phyloP scores from a whole-genome alignment of 2,888 invertebrate genomes.

The Plagodis pulveraria region DNA sequence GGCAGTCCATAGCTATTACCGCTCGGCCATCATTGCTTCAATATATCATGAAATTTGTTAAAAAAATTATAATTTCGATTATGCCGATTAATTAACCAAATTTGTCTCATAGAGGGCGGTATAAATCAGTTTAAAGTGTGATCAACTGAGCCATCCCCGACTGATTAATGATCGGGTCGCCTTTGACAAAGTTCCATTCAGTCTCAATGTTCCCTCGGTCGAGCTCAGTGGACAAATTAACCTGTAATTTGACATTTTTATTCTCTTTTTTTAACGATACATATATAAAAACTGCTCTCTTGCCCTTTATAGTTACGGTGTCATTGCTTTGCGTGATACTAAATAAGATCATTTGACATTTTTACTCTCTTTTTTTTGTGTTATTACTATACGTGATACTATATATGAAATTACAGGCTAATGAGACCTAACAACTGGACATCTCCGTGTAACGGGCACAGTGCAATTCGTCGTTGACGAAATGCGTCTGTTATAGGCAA shows the following conservation, averaged over 20 bases:
- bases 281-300: neutral
- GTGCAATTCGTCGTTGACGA: too few species aligned
- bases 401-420: too few species aligned
- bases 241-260: slow-evolving; percentile 1
- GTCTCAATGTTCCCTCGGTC: slow-evolving; percentile 52
- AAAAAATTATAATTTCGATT: neutral
- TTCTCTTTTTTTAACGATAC: too few species aligned
- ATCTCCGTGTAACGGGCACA: too few species aligned
- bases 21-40: too few species aligned
- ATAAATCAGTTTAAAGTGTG: slow-evolving; percentile 34
- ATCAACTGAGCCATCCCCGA: slow-evolving; percentile 43
- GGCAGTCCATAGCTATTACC: too few species aligned
- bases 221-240: slow-evolving; percentile 18
- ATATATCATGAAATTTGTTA: neutral
- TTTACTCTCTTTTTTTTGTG: too few species aligned
- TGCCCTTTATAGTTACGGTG: neutral
- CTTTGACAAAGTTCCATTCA: slow-evolving; percentile 39
- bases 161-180: slow-evolving; percentile 53
- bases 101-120: slow-evolving; percentile 20
- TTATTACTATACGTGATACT: too few species aligned
- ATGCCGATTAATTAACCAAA: slow-evolving; percentile 15
- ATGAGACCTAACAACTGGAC: too few species aligned
- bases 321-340: neutral
- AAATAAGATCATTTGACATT: too few species aligned
- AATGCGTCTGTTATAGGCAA: too few species aligned